Conservation (phyloP, 2,113 vertebrate genomes). For the Apistogramma diplotaenia region DNA sequence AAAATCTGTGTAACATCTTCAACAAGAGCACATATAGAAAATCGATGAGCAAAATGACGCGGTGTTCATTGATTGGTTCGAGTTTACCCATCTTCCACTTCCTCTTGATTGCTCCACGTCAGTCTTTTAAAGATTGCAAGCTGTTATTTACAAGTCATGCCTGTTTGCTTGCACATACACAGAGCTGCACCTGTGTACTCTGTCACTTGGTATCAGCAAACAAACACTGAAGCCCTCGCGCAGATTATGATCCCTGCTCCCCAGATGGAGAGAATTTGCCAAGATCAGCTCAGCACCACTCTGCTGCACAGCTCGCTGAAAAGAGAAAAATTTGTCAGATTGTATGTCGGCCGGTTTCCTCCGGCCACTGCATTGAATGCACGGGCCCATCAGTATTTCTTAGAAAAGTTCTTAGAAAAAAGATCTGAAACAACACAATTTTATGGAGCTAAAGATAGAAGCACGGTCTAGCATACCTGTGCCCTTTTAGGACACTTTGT, state of each 20-base stretch:
- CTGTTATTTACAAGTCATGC: conserved; percentile 6
- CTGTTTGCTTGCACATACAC: not conserved
- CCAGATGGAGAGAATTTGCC: conserved; percentile 22
- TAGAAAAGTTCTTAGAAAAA: not conserved
- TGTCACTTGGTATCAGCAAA: conserved; percentile 1
- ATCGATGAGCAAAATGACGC: not conserved
- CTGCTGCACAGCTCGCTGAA: not conserved
- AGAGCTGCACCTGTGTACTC: conserved; percentile 21
- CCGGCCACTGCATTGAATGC: conserved; percentile 1
- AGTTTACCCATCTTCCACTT: not conserved
- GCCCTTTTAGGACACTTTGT: not conserved
- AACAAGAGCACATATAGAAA: not conserved
- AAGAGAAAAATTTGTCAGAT: conserved; percentile 9
- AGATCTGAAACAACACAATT: not conserved
- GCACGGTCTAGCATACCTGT: not conserved
- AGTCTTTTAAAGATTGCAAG: not conserved
- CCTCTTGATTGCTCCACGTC: not conserved
- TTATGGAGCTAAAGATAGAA: not conserved
- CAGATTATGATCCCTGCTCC: conserved; percentile 40
- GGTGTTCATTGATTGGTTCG: not conserved
- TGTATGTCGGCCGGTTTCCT: conserved; percentile 13
- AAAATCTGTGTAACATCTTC: not conserved
- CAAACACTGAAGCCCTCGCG: not conserved
- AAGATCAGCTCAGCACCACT: conserved; percentile 10
- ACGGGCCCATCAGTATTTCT: conserved; percentile 17